A percentile compares a stretch with the other conserved stretches of the same genome.
Evolutionary conservation across 1,140 invertebrate genomes (phyloP).

Genomic region (Acromyrmex heyeri): DNA sequence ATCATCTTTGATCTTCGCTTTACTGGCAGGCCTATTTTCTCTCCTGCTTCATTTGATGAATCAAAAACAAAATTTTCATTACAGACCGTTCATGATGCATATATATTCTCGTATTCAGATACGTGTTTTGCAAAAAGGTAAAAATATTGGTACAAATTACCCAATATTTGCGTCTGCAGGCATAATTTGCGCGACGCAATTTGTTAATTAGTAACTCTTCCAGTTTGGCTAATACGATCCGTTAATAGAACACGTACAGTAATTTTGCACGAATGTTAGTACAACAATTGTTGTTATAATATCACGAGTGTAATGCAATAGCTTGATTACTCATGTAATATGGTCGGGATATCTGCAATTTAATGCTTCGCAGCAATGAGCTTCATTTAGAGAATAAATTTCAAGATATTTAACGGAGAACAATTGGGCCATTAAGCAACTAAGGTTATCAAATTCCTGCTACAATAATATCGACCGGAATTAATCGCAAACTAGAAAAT

Average conservation of each 20-base stretch:
- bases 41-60: not conserved
- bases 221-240: not conserved
- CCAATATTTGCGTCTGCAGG: not conserved
- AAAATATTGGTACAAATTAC: not conserved
- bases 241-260: not conserved
- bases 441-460: conserved; percentile 9
- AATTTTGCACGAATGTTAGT: not conserved
- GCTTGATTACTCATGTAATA: conserved; percentile 16
- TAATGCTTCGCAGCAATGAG: not conserved
- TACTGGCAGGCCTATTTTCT: conserved; percentile 25
- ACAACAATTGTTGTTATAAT: conserved; percentile 27
- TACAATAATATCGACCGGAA: not conserved
- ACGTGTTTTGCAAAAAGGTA: not conserved
- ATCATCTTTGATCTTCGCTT: conserved; percentile 55
- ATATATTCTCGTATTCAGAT: not conserved
- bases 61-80: conserved; percentile 16
- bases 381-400: conserved; percentile 17
- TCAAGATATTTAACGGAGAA: conserved; percentile 18
- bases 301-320: not conserved
- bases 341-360: not conserved
- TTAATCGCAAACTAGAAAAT: not conserved
- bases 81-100: too few relatives aligned
- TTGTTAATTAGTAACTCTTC: conserved; percentile 26
- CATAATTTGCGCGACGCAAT: conserved; percentile 4
- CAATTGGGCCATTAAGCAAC: not conserved